phyloP scores from a whole-genome alignment of 2,113 vertebrate species.

The Sturnira hondurensis region DNA sequence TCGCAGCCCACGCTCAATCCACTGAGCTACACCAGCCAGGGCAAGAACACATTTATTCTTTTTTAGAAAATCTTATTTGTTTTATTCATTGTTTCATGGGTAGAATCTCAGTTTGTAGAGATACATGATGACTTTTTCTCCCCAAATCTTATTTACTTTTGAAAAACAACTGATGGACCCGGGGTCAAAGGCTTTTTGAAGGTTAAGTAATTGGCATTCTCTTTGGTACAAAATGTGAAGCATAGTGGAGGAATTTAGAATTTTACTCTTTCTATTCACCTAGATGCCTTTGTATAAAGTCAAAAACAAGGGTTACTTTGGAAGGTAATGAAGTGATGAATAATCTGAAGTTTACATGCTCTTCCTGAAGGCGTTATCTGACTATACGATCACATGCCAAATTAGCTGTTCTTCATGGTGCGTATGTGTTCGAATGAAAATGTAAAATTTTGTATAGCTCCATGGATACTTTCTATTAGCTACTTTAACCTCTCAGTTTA shows the following conservation, averaged over 20 bases:
- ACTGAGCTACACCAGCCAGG: too few relatives aligned
- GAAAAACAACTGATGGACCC: not conserved
- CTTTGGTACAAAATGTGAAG: not conserved
- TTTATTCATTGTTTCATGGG: conserved; percentile 1
- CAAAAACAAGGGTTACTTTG: not conserved
- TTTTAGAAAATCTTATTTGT: not conserved
- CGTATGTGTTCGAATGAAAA: not conserved
- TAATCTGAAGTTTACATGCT: not conserved
- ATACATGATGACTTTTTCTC: not conserved
- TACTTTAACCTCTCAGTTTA: not conserved
- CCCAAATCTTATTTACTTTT: conserved; percentile 3
- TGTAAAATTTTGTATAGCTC: not conserved
- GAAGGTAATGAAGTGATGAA: not conserved
- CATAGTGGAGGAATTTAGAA: not conserved
- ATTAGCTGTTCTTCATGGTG: not conserved
- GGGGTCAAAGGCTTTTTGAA: not conserved
- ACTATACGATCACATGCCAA: not conserved
- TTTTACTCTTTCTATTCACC: not conserved
- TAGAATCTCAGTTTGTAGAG: not conserved
- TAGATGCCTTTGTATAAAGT: not conserved
- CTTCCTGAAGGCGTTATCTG: not conserved
- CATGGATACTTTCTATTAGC: not conserved
- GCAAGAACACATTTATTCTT: not conserved
- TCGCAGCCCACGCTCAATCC: too few relatives aligned
- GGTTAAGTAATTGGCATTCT: not conserved